phyloP scores from a whole-genome alignment of 30 jellyfish, hydroid and myxozoan genomes.

The Euphysa ruthae region DNA sequence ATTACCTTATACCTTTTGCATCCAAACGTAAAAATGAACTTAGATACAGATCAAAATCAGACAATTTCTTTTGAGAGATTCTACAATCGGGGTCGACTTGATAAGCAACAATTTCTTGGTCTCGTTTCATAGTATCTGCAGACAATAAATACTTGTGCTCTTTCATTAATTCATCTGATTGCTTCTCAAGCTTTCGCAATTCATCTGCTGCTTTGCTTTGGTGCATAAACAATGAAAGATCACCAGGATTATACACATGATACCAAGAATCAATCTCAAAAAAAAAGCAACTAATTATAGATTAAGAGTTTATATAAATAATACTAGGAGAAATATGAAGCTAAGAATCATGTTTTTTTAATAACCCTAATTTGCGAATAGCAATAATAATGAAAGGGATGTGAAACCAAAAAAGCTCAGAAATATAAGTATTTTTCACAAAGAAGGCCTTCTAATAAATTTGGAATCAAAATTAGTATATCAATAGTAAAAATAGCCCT shows the following conservation, averaged over 20 bases:
- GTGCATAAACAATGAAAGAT: constrained; percentile 61
- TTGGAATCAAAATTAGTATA: too few relatives aligned
- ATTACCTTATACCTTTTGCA: constrained; percentile 47
- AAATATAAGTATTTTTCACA: too few relatives aligned
- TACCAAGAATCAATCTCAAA: constrained; percentile 67
- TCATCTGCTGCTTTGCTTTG: constrained; percentile 53
- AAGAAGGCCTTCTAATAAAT: too few relatives aligned
- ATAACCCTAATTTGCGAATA: too few relatives aligned
- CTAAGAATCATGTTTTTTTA: too few relatives aligned
- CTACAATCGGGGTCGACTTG: constrained; percentile 63
- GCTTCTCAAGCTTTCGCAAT: constrained; percentile 42
- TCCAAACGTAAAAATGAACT: constrained; percentile 71
- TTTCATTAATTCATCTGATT: constrained; percentile 62
- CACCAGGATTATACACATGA: constrained; percentile 70
- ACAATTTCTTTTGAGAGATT: constrained; percentile 52
- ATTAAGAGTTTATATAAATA: too few relatives aligned
- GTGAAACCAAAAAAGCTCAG: too few relatives aligned
- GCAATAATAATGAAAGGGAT: too few relatives aligned
- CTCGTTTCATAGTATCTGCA: constrained; percentile 63
- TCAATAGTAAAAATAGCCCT: too few relatives aligned
- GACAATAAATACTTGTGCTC: constrained; percentile 56
- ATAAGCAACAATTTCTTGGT: constrained; percentile 67
- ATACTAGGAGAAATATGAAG: too few relatives aligned
- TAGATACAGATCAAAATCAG: constrained; percentile 72
- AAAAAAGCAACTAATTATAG: too few relatives aligned